Evolutionary conservation across 2,113 vertebrate genomes (phyloP), one percentile per base, ranked within the genome.

Genomic region (Arvicanthis niloticus): DNA sequence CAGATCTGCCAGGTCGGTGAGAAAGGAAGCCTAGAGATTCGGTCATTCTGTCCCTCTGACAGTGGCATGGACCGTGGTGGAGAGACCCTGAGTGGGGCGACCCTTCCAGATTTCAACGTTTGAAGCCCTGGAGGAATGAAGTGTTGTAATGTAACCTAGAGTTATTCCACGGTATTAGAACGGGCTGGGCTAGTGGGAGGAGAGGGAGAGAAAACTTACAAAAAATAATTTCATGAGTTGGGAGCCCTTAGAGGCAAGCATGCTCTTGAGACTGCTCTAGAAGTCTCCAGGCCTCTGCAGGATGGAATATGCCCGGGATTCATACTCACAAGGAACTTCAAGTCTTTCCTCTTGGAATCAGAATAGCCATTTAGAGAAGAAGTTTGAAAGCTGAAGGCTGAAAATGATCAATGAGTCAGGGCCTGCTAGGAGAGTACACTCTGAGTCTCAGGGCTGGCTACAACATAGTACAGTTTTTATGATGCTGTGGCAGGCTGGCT

Each of bases 1-100:
- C 42, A 62, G 40, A 7, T 31, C 70, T 29, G 31, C 56, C 98
- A 92, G 97, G 98, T 97, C 97, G 97, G 96, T 94, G 85, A 97
- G 97, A 96, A 95, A 98, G 97, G 93, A 97, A 98, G 97, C 97
- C 98, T 98, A 97, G 98, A 98, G 98, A 98, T 94, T 89, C 62
- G 94, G 98, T 98, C 98, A 98, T 97, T 98, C 98, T 97, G 98
- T 97, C 97, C 97, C 93, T 89, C 97, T 97, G 97, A 97, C 97
- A 96, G 95, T 98, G 98, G 96, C 96, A 94, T 1, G 81, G 97
- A 97, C 97, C 98, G 82, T 96, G 89, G 95, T 88, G 96, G 98
- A 98, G 98, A 98, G 97, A 97, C 98, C 98, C 97, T 96, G 92
- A 97, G 97, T 95, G 97, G 96, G 88, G 97, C 96, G 97, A 58